Evolutionary conservation across 2,888 invertebrate genomes (phyloP), one percentile per base, ranked within the genome.

Genomic region (Torymus aiolomorphi): DNA sequence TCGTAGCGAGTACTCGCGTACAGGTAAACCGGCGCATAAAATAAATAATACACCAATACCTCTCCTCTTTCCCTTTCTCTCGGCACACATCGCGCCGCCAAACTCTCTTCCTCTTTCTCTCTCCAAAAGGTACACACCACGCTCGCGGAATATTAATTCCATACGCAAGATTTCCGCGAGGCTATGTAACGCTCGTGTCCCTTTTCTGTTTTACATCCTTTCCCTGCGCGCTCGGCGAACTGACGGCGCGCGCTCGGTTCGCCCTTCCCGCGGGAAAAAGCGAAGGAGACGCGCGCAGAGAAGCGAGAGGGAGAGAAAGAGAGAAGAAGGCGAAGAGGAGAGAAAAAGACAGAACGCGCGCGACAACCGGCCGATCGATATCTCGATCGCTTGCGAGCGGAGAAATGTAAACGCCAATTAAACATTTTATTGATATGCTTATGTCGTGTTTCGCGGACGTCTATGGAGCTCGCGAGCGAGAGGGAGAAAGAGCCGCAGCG

Each of bases 371-470:
- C 65, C 85, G 87, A 87, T 87, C 84, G 76, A 85, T 87, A 87
- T 88, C 88, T 85, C 87, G 84, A 85, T 85, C 88, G 86, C n/a
- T 31, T 11, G 61, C 85, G 86, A 86, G 87, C 88, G 86, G 87
- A 88, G 88, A 88, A 88, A 88, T 89, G 89, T 88, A 88, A 89
- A 89, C 85, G 88, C 87, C 89, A 89, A 89, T 89, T 89, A 89
- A 89, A 88, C 88, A 88, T 88, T 89, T 89, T 88, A 88, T 88
- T 88, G 88, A 88, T 88, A 88, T 86, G 88, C 87, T 88, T 87
- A 87, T 87, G 88, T 88, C 88, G 86, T 76, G 76, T 76, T 42
- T 63, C 51, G 72, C 63, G 59, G 51, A 72, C 59, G 18, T 75
- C 74, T 69, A 70, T 57, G 69, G 67, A 18, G 24, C 12, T 49